A percentile compares a stretch with the other conserved stretches of the same genome.
These are phyloP conservation scores for Pandion haliaetus DNA, from an alignment of 2,113 vertebrate species.

Conservation along the genomic window DNA sequence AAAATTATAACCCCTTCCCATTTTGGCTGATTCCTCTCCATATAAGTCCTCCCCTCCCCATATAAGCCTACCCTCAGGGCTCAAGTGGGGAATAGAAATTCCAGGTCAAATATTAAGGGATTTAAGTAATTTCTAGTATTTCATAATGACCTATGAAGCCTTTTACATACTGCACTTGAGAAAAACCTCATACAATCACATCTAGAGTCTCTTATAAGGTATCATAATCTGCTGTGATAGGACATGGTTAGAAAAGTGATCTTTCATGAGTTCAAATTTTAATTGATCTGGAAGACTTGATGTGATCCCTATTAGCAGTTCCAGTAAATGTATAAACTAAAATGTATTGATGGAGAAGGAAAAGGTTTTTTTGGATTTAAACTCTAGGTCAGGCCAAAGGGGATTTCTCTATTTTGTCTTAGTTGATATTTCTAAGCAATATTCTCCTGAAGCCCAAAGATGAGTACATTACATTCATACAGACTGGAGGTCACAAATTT, in stretches of 20 bases:
- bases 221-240: not conserved
- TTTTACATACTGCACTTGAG: not conserved
- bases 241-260: not conserved
- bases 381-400: not conserved
- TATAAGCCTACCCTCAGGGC: fast-evolving
- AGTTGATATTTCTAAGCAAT: not conserved
- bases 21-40: not conserved
- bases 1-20: not conserved
- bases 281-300: not conserved
- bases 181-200: not conserved
- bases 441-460: not conserved
- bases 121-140: not conserved
- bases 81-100: not conserved
- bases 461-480: not conserved
- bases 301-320: not conserved
- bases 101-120: not conserved
- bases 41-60: not conserved
- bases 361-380: not conserved
- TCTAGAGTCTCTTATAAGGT: not conserved
- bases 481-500: not conserved
- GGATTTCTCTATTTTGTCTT: not conserved
- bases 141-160: not conserved
- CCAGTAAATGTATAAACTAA: not conserved
- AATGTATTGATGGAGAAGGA: not conserved
- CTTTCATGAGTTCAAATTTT: not conserved